Evolutionary conservation across 2,888 invertebrate species (phyloP), one percentile per base, ranked within the genome.

Genomic region (Galerucella calmariensis): DNA sequence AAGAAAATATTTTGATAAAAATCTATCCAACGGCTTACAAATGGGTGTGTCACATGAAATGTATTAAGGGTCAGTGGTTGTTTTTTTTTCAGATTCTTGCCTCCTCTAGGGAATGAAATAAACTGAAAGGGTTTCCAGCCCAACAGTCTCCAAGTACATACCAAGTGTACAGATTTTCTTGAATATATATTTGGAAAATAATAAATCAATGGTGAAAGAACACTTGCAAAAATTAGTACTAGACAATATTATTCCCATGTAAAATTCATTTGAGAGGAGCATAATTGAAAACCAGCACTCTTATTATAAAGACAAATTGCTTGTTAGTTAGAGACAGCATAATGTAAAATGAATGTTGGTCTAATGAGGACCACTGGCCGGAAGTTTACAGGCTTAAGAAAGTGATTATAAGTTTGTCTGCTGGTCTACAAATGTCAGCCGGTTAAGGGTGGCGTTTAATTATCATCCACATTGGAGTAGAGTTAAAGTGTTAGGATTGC

Each of bases 1-100:
- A 61, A 62, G 62, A 69, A 69, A 62, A 69, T 59, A 61, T 69
- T 61, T 27, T 27, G 62, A 69, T 69, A 62, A 62, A 27, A 48
- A 62, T 69, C 69, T 69, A 61, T 59, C 27, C 69, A 35, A 61
- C 35, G 61, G 61, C n/a, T 61, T 14, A 61, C 61, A 61, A 61
- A 61, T 61, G 61, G 61, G 61, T 35, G 61, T 27, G 61, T 35
- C 61, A 61, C 61, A 35, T 61, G 61, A 61, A 61, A 12, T 35
- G 11, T 14, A 61, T 61, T 61, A 61, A 35, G 61, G 61, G 27
- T 0, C 61, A 61, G 12, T 61, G 61, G 61, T 61, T 61, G 4
- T 56, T 56, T 20, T 16, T 56, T 20, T 10, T n/a, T n/a, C n/a
- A n/a, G n/a, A n/a, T n/a, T n/a, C n/a, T n/a, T n/a, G n/a, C n/a